Evolutionary conservation across 2,888 invertebrate genomes (phyloP).

Genomic region (Pogonocherus hispidulus): DNA sequence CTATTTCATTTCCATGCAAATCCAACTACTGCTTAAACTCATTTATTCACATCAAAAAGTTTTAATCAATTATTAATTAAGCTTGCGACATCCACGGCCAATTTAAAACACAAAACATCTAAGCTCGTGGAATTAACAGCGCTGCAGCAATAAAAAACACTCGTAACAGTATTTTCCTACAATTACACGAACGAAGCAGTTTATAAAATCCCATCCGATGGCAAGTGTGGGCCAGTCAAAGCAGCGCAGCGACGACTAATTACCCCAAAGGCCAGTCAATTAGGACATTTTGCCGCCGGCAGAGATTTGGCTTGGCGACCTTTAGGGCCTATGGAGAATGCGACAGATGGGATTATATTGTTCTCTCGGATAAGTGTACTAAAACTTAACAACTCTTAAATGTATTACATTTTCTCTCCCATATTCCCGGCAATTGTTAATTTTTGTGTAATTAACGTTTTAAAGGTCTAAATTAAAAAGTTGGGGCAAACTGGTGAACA

Average conservation of each 20-base stretch:
- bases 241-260: constrained; percentile 56
- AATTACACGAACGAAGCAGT: constrained; percentile 53
- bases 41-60: not conserved
- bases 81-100: constrained; percentile 25
- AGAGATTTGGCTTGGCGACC: constrained; percentile 59
- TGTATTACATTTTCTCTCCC: not conserved
- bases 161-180: constrained; percentile 49
- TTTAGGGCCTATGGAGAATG: constrained; percentile 53
- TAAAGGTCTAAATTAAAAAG: no score
- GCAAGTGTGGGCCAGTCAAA: constrained; percentile 50
- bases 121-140: constrained; percentile 45
- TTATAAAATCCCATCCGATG: constrained; percentile 57
- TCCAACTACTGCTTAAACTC: not conserved
- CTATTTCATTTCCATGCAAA: not conserved
- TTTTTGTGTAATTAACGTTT: not conserved
- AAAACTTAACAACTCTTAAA: constrained; percentile 1
- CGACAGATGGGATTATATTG: constrained; percentile 46
- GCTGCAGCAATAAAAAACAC: constrained; percentile 48
- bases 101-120: constrained; percentile 40
- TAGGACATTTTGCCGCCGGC: constrained; percentile 54
- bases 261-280: constrained; percentile 61
- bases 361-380: constrained; percentile 8
- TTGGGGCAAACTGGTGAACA: no score
- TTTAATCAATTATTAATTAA: constrained; percentile 27
- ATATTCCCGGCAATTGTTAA: not conserved